phyloP scores from a whole-genome alignment of 2,888 invertebrate genomes.

The Nudaria mundana region DNA sequence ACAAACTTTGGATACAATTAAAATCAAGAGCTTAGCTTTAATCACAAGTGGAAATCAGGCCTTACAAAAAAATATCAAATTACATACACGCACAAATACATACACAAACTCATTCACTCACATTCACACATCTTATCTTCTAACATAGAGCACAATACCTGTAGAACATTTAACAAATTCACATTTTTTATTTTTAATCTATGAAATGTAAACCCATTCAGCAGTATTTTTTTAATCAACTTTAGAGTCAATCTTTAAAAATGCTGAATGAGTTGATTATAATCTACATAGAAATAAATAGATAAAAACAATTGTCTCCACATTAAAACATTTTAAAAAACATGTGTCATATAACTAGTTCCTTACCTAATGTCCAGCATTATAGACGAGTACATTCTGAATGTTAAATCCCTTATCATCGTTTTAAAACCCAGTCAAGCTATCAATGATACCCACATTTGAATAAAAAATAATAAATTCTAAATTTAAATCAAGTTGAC shows the following conservation, averaged over 20 bases:
- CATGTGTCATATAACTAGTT: slow-evolving; percentile 24
- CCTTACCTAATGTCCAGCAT: slow-evolving; percentile 35
- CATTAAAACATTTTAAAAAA: slow-evolving; percentile 29
- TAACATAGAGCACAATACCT: slow-evolving; percentile 19
- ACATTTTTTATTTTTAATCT: too few species aligned
- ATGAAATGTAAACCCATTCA: slow-evolving; percentile 26
- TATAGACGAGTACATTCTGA: slow-evolving; percentile 24
- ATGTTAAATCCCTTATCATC: too few species aligned
- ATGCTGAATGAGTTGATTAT: slow-evolving; percentile 30
- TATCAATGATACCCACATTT: slow-evolving; percentile 17
- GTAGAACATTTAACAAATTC: slow-evolving; percentile 29
- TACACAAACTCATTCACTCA: too few species aligned
- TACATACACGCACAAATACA: too few species aligned
- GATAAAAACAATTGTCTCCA: slow-evolving; percentile 28
- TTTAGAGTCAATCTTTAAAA: too few species aligned
- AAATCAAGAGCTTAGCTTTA: slow-evolving; percentile 6
- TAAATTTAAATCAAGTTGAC: too few species aligned
- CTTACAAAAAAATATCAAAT: slow-evolving; percentile 14
- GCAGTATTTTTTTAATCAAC: slow-evolving; percentile 12
- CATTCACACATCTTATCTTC: slow-evolving; percentile 17
- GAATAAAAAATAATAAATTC: background rate
- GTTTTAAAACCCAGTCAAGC: too few species aligned
- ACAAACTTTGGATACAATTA: slow-evolving; percentile 21
- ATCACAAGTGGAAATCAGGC: slow-evolving; percentile 20
- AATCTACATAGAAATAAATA: slow-evolving; percentile 28